A percentile compares a stretch with the other conserved stretches of the same genome.
Conservation (phyloP, 37 sponge, comb jelly and placozoan species). For the Axinella damicornis region DNA sequence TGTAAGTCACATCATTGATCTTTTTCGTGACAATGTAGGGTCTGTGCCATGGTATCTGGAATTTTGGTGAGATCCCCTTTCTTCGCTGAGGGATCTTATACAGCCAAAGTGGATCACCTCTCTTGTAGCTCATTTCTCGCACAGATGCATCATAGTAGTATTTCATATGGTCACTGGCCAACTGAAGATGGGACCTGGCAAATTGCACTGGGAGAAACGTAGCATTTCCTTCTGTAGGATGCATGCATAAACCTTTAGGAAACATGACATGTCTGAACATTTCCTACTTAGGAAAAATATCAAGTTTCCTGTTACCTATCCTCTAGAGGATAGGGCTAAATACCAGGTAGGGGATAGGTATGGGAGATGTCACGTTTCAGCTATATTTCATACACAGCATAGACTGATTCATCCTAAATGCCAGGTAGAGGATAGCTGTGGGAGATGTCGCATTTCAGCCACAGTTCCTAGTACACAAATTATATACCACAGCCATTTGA, state of each 20-base stretch:
- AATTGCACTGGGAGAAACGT: not conserved
- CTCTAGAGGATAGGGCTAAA: constrained; percentile 3
- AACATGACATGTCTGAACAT: not conserved
- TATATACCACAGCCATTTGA: no score
- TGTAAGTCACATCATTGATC: constrained; percentile 14
- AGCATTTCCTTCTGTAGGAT: not conserved
- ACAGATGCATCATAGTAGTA: no score
- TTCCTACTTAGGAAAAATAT: not conserved
- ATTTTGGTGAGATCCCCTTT: constrained; percentile 13
- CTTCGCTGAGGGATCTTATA: no score
- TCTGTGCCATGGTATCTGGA: constrained; percentile 23
- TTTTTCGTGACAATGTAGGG: constrained; percentile 19
- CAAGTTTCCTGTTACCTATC: not conserved
- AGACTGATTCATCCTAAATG: no score
- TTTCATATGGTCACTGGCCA: no score
- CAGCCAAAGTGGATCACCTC: no score
- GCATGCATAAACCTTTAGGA: not conserved
- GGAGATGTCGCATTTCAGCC: no score
- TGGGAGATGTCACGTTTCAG: not conserved
- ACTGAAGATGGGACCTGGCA: no score
- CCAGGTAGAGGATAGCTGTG: no score
- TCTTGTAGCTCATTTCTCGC: no score
- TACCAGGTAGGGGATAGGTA: not conserved
- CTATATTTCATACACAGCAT: no score
- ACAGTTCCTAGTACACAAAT: no score